Evolutionary conservation across 1,140 invertebrate genomes (phyloP), one percentile per base, ranked within the genome.

Genomic region (Littorina saxatilis): DNA sequence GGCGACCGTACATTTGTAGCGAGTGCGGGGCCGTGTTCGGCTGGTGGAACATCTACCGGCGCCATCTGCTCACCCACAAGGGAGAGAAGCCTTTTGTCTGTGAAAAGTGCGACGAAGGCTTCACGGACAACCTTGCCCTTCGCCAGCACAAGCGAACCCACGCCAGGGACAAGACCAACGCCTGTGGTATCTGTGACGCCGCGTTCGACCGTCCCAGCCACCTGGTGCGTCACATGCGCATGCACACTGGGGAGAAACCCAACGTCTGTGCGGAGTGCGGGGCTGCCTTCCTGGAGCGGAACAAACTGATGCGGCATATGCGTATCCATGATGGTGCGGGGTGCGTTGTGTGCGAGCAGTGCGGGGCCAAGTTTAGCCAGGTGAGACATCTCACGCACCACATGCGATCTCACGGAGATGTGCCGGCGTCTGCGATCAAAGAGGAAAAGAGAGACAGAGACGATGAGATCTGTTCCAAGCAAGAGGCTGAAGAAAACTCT

Each of bases 71-170:
- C 11, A 52, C 43, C 29, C 81, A 82, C 47, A 23, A 29, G 23
- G 81, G 81, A n/a, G 32, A 70, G 74, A 82, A 82, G 52, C 81
- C 81, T 2, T 82, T 79, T 37, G 72, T 55, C 13, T 82, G 81
- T 39, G 68, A 43, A 17, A 37, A 58, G 40, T 82, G 81, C 47
- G 79, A 52, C 7, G 79, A 82, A 58, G 39, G n/a, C 15, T 85
- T 84, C 63, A 11, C 35, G 0, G 72, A 81, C 35, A 78, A 79
- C 73, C 27, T 50, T 2, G 52, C 27, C 52, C 52, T 75, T 11
- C 73, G 73, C 43, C 73, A 50, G 29, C 73, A 75, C 52, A 50
- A 52, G 43, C 43, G 52, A n/a, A n/a, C 40, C n/a, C 73, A 75
- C 32, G 73, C 43, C 43, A n/a, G 52, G n/a, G 39, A 75, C 43